Evolutionary conservation across 2,888 invertebrate species (phyloP).

Genomic region (Stramonita haemastoma): DNA sequence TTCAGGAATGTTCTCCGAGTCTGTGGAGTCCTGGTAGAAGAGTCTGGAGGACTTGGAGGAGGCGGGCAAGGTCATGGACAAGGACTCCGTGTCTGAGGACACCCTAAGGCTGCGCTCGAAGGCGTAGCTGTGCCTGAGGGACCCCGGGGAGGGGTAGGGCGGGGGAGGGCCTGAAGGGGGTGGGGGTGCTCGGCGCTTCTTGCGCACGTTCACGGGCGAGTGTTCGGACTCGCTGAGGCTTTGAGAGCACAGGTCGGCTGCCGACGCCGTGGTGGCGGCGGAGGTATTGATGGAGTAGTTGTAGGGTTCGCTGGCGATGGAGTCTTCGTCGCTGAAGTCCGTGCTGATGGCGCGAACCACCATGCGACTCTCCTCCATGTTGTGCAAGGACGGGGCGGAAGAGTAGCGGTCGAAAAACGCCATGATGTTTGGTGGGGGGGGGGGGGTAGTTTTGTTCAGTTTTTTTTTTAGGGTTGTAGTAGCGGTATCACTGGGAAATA

Average conservation of each 20-base stretch:
- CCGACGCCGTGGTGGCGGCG: not conserved
- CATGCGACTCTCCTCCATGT: slow-evolving; percentile 1
- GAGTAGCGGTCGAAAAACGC: slow-evolving; percentile 34
- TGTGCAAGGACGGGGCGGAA: slow-evolving; percentile 29
- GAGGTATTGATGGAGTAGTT: not conserved
- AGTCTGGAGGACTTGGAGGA: not conserved
- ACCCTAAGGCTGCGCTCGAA: slow-evolving; percentile 19
- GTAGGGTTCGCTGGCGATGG: slow-evolving; percentile 37
- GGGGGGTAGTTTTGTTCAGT: no score
- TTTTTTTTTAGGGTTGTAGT: no score
- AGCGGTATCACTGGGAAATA: no score
- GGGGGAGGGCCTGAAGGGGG: slow-evolving; percentile 37
- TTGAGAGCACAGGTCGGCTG: not conserved
- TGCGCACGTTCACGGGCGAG: slow-evolving; percentile 33
- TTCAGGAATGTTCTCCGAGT: slow-evolving; percentile 42
- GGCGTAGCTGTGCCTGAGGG: slow-evolving; percentile 25
- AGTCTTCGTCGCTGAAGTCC: slow-evolving; percentile 38
- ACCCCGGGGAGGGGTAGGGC: slow-evolving; percentile 3
- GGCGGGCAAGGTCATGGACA: slow-evolving; percentile 4
- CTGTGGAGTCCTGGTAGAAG: slow-evolving; percentile 40
- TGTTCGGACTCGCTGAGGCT: slow-evolving; percentile 39
- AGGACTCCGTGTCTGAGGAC: slow-evolving; percentile 23
- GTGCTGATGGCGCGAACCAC: slow-evolving; percentile 14
- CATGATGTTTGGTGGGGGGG: not conserved
- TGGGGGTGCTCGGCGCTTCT: slow-evolving; percentile 45